Evolutionary conservation across 1,140 invertebrate species (phyloP), one percentile per base, ranked within the genome.

Genomic region (Phenacoccus solenopsis): DNA sequence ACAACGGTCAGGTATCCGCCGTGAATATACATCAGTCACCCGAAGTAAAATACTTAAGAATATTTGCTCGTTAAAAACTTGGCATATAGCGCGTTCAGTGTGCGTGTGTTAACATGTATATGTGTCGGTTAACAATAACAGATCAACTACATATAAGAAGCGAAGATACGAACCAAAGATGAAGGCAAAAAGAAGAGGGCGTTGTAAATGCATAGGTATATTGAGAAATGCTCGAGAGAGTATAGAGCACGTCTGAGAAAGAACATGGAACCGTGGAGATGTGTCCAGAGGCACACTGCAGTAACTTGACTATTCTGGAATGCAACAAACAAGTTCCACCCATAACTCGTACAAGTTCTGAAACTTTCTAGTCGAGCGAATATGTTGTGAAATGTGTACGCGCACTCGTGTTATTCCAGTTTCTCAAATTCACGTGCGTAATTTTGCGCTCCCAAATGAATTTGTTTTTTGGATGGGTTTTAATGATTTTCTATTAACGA

Each of bases 281-380:
- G 38, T 49, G 38, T 49, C 38, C 38, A 49, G 38, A 49, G 38
- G 38, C 38, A n/a, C 38, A 49, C 38, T 2, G 38, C 5, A 5
- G 30, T 13, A 32, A 5, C 30, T 32, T 32, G 13, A 9, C 38
- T 49, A 49, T n/a, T 5, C 38, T 49, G 38, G 38, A 49, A 49
- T 49, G 38, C 16, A 49, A 49, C 38, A 49, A 49, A 49, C 38
- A 49, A 49, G 38, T 49, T 49, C 38, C 38, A 49, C 38, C 38
- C 38, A 49, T 49, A n/a, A n/a, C n/a, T n/a, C n/a, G 38, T 49
- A 49, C 38, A 49, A 49, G 38, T 49, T 49, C 3, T 49, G 38
- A 49, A 49, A 49, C 38, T 49, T 49, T 49, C 38, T 49, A 49
- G n/a, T n/a, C n/a, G n/a, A n/a, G n/a, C n/a, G n/a, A n/a, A n/a